These are phyloP conservation scores for Drosophila rhopaloa DNA, from an alignment of 1,140 invertebrate genomes.

Conservation along the genomic window DNA sequence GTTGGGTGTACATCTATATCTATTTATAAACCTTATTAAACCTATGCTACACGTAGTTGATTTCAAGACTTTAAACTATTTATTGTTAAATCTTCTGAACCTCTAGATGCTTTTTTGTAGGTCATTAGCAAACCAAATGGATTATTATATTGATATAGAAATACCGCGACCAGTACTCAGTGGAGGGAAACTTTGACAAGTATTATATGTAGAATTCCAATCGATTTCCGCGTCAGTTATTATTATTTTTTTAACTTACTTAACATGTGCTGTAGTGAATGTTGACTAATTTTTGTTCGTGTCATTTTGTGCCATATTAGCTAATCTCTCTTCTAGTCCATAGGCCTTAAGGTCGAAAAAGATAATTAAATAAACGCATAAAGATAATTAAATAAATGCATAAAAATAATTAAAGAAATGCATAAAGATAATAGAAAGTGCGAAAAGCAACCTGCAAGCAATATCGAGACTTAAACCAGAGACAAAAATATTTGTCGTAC, in stretches of 20 bases:
- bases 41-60: conserved; percentile 61
- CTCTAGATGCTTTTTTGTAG: conserved; percentile 71
- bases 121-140: conserved; percentile 37
- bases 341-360: conserved; percentile 43
- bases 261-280: conserved; percentile 81
- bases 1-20: conserved; percentile 44
- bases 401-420: conserved; percentile 1
- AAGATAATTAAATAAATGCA: conserved; percentile 10
- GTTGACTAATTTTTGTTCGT: conserved; percentile 70
- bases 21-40: conserved; percentile 40
- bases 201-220: conserved; percentile 82
- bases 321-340: conserved; percentile 51
- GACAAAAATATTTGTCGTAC: conserved; percentile 20
- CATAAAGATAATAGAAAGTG: neutral
- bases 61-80: conserved; percentile 64
- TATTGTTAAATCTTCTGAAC: conserved; percentile 65
- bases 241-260: conserved; percentile 49
- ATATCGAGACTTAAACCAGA: conserved; percentile 51
- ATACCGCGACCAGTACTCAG: conserved; percentile 79
- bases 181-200: conserved; percentile 69
- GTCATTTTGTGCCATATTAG: conserved; percentile 75
- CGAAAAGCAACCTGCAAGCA: conserved; percentile 42
- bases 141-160: conserved; percentile 32
- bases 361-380: conserved; percentile 5
- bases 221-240: conserved; percentile 41